These are phyloP conservation scores for Seriola aureovittata DNA, from an alignment of 2,113 vertebrate species.

Conservation along the genomic window DNA sequence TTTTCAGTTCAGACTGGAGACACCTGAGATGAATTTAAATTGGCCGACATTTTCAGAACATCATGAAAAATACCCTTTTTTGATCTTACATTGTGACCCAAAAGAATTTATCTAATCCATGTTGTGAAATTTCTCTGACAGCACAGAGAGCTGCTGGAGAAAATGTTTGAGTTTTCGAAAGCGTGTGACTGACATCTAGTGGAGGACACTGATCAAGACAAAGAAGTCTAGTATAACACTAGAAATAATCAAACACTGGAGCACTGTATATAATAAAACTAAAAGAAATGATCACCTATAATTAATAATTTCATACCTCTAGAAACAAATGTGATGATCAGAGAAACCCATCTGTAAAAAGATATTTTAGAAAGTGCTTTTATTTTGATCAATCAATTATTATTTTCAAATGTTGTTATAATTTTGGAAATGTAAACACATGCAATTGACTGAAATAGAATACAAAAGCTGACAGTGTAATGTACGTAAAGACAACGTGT, in stretches of 20 bases:
- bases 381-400: neutral
- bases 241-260: no score
- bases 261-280: no score
- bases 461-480: neutral
- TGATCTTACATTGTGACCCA: neutral
- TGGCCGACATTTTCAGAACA: neutral
- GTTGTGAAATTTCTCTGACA: neutral
- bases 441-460: no score
- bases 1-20: neutral
- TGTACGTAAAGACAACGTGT: fast-evolving
- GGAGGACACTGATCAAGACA: conserved; percentile 42
- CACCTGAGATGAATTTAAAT: neutral
- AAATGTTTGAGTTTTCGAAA: conserved; percentile 22
- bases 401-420: neutral
- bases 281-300: neutral
- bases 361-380: neutral
- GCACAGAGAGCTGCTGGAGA: neutral
- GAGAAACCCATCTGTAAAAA: neutral
- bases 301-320: neutral
- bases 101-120: neutral
- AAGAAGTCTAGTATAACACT: neutral
- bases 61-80: neutral
- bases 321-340: neutral
- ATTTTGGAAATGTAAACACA: neutral
- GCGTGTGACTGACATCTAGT: conserved; percentile 80